Evolutionary conservation across 92 coral and sea anemone genomes (phyloP), one percentile per base, ranked within the genome.

Genomic region (Palythoa caribaeorum): DNA sequence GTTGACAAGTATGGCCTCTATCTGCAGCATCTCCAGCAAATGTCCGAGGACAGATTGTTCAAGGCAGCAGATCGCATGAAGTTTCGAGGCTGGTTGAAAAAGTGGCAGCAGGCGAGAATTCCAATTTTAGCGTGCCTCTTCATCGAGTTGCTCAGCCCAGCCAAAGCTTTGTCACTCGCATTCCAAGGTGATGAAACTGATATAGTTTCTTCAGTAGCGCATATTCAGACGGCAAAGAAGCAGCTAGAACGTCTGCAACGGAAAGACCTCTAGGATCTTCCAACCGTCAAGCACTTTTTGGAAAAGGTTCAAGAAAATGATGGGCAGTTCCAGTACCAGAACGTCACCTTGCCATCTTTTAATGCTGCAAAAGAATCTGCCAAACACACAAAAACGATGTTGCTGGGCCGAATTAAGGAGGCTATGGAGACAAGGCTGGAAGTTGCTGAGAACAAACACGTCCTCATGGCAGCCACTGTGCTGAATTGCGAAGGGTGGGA

Each of bases 401-500:
- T 90, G 88, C 76, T 88, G 84, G 89, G 78, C 15, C 17, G 87
- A 70, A 87, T 93, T 48, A 90, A 84, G 79, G 85, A 80, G 40
- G 94, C 93, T 38, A 78, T 87, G 91, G 89, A 90, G 84, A 69
- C 93, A 84, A 90, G 95, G 93, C 53, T 90, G 80, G 95, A 92
- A 59, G 84, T 83, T 6, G 95, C 93, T 71, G 93, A 92, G 84
- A 92, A 75, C 73, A 44, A 10, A 73, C 70, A 69, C 16, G 90
- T 93, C 71, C 69, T 53, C 10, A 40, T 12, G 47, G 90, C 94
- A 13, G 88, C 88, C 55, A 81, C 86, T 38, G 73, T 70, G 40
- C 73, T 94, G 75, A 92, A 92, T 75, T 83, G 90, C 62, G 92
- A 88, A 83, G 94, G 96, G 77, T 94, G 96, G 96, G 94, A 94